phyloP scores from a whole-genome alignment of 2,797 vertebrate genomes.

The Pteropus rufus region DNA sequence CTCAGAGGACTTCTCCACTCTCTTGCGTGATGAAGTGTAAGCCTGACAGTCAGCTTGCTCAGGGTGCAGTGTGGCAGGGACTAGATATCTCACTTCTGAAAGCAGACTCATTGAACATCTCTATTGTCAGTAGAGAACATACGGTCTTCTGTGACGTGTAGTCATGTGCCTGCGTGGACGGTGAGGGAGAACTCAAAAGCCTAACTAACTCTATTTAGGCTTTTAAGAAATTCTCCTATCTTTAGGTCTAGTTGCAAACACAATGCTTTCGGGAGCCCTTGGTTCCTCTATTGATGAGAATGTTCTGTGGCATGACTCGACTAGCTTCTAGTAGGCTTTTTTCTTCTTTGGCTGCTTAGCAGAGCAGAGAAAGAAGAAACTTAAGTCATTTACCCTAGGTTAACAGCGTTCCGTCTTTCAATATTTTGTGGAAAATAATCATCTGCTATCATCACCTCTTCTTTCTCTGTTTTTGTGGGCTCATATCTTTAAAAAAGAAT shows the following conservation, averaged over 20 bases:
- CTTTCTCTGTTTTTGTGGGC: not conserved
- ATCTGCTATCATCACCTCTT: not conserved
- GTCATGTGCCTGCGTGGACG: not conserved
- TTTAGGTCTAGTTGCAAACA: not conserved
- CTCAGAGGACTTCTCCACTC: not conserved
- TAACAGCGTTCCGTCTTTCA: not conserved
- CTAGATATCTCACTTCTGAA: not conserved
- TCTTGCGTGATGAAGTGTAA: not conserved
- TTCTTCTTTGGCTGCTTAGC: not conserved
- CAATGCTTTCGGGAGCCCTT: no score
- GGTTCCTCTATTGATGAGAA: not conserved
- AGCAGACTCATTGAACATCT: not conserved
- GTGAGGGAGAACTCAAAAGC: not conserved
- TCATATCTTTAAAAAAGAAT: not conserved
- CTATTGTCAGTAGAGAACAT: not conserved
- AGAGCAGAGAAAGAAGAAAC: not conserved
- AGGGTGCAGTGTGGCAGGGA: not conserved
- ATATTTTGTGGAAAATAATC: not conserved
- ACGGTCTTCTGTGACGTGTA: not conserved
- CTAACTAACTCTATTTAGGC: not conserved
- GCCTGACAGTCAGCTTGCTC: not conserved
- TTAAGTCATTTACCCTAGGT: not conserved
- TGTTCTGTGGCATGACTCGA: not conserved
- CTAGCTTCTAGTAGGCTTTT: not conserved
- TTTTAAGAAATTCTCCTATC: not conserved